A percentile compares a stretch with the other conserved stretches of the same genome.
These are phyloP conservation scores for Neoseiulus cucumeris DNA, from an alignment of 1,140 invertebrate species.

Conservation along the genomic window DNA sequence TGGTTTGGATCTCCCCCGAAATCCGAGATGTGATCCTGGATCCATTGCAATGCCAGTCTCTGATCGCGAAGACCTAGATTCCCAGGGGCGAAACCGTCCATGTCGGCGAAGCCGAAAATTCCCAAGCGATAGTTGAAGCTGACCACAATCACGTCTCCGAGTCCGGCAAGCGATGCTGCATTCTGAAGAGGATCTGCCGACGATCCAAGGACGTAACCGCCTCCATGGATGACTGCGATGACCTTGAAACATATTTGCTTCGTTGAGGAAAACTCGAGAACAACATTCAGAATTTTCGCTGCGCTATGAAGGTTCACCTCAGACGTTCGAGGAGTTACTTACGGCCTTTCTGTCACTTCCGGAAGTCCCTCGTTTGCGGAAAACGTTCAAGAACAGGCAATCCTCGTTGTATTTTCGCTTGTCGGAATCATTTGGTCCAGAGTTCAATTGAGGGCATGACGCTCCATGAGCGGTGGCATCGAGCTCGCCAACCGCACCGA, in stretches of 20 bases:
- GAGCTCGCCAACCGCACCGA: background rate
- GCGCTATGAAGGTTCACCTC: too few relatives aligned
- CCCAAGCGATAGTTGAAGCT: slow-evolving; percentile 30
- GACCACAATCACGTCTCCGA: slow-evolving; percentile 43
- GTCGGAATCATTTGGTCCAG: background rate
- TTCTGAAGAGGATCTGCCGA: slow-evolving; percentile 36
- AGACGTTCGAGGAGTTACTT: background rate
- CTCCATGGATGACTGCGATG: slow-evolving; percentile 57
- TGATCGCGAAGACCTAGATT: slow-evolving; percentile 22
- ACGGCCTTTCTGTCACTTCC: background rate
- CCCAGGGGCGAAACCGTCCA: slow-evolving; percentile 28
- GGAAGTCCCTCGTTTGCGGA: slow-evolving; percentile 25
- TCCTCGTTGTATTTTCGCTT: slow-evolving; percentile 42
- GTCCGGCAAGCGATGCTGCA: slow-evolving; percentile 41
- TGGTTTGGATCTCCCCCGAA: slow-evolving; percentile 20
- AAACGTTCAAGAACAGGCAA: slow-evolving; percentile 80
- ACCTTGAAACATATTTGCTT: slow-evolving; percentile 32
- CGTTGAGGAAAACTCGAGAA: too few relatives aligned
- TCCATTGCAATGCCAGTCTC: slow-evolving; percentile 19
- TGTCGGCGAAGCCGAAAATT: background rate
- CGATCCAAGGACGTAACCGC: slow-evolving; percentile 41
- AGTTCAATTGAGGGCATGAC: background rate
- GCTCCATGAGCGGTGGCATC: background rate
- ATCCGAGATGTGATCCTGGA: slow-evolving; percentile 19
- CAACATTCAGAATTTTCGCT: too few relatives aligned